Evolutionary conservation across 2,113 vertebrate species (phyloP).

Genomic region (Myanophis thanlyinensis): DNA sequence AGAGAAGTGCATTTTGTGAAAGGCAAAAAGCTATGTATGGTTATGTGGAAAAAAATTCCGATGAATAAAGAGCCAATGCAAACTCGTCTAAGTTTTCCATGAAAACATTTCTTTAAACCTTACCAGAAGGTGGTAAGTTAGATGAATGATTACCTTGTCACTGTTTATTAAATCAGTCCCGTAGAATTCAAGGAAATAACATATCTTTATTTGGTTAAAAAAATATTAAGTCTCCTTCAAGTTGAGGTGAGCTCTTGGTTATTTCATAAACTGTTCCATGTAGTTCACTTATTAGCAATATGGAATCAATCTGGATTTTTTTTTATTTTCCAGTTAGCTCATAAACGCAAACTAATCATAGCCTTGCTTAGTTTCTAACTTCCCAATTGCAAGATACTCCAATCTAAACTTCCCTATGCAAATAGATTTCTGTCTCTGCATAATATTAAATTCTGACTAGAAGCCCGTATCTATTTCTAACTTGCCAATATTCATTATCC

Average conservation of each 20-base stretch:
- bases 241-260: neutral
- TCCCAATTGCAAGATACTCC: slow-evolving; percentile 21
- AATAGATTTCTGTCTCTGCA: slow-evolving; percentile 31
- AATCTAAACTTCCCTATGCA: slow-evolving; percentile 28
- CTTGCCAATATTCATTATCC: slow-evolving; percentile 40
- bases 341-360: neutral
- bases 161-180: neutral
- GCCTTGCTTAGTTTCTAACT: slow-evolving; percentile 20
- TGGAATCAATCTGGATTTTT: neutral
- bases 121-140: neutral
- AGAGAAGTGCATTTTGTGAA: neutral
- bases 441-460: slow-evolving; percentile 49
- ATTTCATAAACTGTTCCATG: neutral
- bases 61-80: neutral
- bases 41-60: neutral
- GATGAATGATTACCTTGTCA: accelerated
- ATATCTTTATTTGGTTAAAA: neutral
- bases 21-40: neutral
- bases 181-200: neutral
- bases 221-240: neutral
- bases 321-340: neutral
- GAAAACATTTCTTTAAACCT: neutral
- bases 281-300: neutral
- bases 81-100: neutral
- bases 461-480: slow-evolving; percentile 62